Evolutionary conservation across 1,140 invertebrate species (phyloP).

Genomic region (Lysiphlebus fabarum): DNA sequence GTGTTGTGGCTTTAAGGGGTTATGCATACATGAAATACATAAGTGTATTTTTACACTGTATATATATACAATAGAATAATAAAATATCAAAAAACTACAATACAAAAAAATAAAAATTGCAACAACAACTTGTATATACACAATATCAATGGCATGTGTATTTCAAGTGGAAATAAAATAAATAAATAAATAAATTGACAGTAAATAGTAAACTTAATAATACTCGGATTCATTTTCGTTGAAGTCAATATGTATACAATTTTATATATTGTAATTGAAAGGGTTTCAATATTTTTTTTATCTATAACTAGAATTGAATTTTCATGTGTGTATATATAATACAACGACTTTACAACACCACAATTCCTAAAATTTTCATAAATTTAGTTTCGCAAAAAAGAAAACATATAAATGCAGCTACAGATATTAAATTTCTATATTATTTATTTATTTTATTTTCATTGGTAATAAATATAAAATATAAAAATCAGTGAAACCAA

Average conservation of each 20-base stretch:
- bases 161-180: too few species aligned
- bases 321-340: too few species aligned
- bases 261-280: too few species aligned
- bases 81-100: constrained; percentile 16
- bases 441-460: too few species aligned
- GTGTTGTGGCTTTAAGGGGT: constrained; percentile 17
- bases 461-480: too few species aligned
- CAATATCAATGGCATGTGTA: too few species aligned
- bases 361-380: constrained; percentile 11
- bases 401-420: constrained; percentile 3
- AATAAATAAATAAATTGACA: too few species aligned
- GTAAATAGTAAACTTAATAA: constrained; percentile 13
- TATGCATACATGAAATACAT: constrained; percentile 1
- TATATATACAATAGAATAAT: constrained; percentile 3
- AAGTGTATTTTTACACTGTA: not conserved
- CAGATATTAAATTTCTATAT: not conserved
- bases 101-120: not conserved
- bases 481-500: too few species aligned
- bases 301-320: too few species aligned
- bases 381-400: constrained; percentile 7
- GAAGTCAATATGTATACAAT: not conserved
- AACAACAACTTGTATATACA: too few species aligned
- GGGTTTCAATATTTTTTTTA: too few species aligned
- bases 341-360: too few species aligned
- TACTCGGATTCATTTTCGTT: constrained; percentile 22